These are phyloP conservation scores for Cryptosula pallasiana DNA, from an alignment of 2,888 invertebrate species.

Conservation along the genomic window DNA sequence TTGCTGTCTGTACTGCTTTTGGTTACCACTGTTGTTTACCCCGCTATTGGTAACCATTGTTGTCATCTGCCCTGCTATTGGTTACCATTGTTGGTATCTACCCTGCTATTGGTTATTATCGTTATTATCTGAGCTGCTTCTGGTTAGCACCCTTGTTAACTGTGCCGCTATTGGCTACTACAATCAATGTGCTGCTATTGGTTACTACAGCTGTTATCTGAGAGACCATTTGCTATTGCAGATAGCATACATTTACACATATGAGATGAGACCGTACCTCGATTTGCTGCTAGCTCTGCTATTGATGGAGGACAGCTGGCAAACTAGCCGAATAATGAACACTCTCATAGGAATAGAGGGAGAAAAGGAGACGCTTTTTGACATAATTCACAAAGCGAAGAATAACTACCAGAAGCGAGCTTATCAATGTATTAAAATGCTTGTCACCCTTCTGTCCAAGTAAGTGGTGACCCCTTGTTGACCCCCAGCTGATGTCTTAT, in stretches of 20 bases:
- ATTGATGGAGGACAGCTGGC: constrained; percentile 91
- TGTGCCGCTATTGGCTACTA: too few relatives aligned
- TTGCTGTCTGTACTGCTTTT: too few relatives aligned
- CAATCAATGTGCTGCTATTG: too few relatives aligned
- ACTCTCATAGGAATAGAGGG: constrained; percentile 83
- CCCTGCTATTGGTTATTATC: neutral
- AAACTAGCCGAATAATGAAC: constrained; percentile 85
- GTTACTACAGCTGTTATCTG: too few relatives aligned
- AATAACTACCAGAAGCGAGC: constrained; percentile 93
- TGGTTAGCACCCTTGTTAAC: too few relatives aligned
- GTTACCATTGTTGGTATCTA: neutral
- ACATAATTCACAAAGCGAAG: constrained; percentile 85
- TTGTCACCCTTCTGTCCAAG: constrained; percentile 80
- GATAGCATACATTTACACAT: constrained; percentile 79
- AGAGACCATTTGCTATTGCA: too few relatives aligned
- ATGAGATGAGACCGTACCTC: constrained; percentile 85
- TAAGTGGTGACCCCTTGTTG: too few relatives aligned
- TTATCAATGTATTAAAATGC: constrained; percentile 92
- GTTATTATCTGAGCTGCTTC: too few relatives aligned
- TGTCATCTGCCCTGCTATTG: neutral
- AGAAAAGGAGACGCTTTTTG: constrained; percentile 84
- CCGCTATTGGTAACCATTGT: neutral
- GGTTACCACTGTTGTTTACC: too few relatives aligned
- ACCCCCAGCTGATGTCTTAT: too few relatives aligned
- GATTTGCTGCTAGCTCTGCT: constrained; percentile 81